Percentiles rank a stretch among this genome's conserved stretches.
phyloP scores from a whole-genome alignment of 2,113 vertebrate genomes.

The Beaufortia kweichowensis region DNA sequence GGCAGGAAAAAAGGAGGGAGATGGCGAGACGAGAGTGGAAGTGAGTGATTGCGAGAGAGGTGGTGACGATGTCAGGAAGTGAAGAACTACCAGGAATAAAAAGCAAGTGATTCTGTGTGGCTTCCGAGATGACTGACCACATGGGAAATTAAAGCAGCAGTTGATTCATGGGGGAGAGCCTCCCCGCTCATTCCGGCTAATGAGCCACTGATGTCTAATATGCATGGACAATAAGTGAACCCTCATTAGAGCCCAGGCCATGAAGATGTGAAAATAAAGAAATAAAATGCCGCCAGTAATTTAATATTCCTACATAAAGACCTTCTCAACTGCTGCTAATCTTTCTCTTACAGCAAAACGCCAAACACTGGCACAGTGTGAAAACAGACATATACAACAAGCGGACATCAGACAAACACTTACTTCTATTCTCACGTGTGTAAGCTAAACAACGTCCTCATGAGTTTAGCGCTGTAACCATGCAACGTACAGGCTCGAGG shows the following conservation, averaged over 20 bases:
- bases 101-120: conserved; percentile 34
- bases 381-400: conserved; percentile 30
- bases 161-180: conserved; percentile 73
- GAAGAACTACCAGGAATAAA: conserved; percentile 4
- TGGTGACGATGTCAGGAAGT: conserved; percentile 26
- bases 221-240: conserved; percentile 75
- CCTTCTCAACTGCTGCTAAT: conserved; percentile 60
- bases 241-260: conserved; percentile 76
- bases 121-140: conserved; percentile 71
- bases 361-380: conserved; percentile 11
- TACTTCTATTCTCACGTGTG: conserved; percentile 43
- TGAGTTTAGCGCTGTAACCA: conserved; percentile 39
- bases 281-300: conserved; percentile 71
- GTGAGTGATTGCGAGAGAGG: conserved; percentile 1
- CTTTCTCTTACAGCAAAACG: conserved; percentile 51
- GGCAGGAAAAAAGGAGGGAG: conserved; percentile 20
- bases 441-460: conserved; percentile 24
- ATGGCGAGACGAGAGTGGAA: conserved; percentile 22
- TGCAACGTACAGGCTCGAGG: conserved; percentile 24
- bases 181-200: conserved; percentile 76
- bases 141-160: conserved; percentile 77
- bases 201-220: conserved; percentile 80
- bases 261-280: conserved; percentile 75
- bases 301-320: conserved; percentile 76
- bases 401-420: conserved; percentile 41